Conservation (phyloP, 92 coral and sea anemone species). For the Parazoanthus atlanticus region DNA sequence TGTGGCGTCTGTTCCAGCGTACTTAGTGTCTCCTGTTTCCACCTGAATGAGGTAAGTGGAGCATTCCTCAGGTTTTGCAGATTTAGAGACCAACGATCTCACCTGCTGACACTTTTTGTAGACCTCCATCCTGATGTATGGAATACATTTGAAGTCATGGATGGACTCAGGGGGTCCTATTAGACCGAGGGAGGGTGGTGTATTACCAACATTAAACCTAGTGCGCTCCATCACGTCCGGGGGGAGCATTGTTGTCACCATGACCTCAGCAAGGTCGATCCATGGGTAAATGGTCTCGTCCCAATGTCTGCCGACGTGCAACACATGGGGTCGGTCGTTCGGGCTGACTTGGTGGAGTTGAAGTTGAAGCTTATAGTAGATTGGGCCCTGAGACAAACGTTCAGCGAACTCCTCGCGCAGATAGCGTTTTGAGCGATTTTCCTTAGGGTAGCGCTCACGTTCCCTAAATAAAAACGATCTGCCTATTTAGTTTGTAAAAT, state of each 20-base stretch:
- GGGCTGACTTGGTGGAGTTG: slow-evolving; percentile 70
- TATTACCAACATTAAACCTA: slow-evolving; percentile 55
- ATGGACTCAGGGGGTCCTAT: slow-evolving; percentile 75
- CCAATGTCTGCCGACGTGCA: slow-evolving; percentile 75
- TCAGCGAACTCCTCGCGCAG: slow-evolving; percentile 65
- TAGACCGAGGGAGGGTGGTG: slow-evolving; percentile 51
- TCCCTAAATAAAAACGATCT: slow-evolving; percentile 30
- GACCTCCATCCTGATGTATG: slow-evolving; percentile 62
- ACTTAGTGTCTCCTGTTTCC: slow-evolving; percentile 3
- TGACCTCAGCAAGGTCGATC: slow-evolving; percentile 91
- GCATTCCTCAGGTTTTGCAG: slow-evolving; percentile 37
- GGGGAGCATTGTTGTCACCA: slow-evolving; percentile 68
- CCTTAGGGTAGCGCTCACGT: slow-evolving; percentile 56
- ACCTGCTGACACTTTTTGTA: slow-evolving; percentile 63
- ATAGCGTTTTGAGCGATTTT: slow-evolving; percentile 64
- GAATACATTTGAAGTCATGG: slow-evolving; percentile 73
- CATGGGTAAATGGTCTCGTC: slow-evolving; percentile 88
- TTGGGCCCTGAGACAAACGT: slow-evolving; percentile 63
- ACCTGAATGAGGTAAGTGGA: slow-evolving; percentile 14
- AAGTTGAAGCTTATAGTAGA: slow-evolving; percentile 78
- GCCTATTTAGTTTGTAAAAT: too few relatives aligned
- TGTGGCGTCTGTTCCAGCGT: slow-evolving; percentile 8
- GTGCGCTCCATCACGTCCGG: slow-evolving; percentile 74
- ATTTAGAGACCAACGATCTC: slow-evolving; percentile 32
- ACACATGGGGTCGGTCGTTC: slow-evolving; percentile 71